phyloP scores from a whole-genome alignment of 2,797 vertebrate genomes.

The Oreochromis grahami region DNA sequence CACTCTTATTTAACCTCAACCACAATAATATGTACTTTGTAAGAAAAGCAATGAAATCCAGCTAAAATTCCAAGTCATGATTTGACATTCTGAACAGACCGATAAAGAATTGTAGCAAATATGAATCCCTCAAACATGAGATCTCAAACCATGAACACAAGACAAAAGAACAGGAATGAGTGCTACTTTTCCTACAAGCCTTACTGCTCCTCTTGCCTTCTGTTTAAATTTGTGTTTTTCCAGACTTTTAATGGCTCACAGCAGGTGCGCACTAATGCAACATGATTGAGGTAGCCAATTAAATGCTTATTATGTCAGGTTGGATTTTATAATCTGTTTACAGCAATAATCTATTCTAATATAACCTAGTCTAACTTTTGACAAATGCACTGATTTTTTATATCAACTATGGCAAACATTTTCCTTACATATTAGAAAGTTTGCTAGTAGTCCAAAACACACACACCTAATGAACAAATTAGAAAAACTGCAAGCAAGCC shows the following conservation, averaged over 20 bases:
- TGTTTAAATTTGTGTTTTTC: neutral
- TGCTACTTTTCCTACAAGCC: neutral
- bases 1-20: neutral
- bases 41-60: neutral
- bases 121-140: neutral
- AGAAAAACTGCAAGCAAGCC: neutral
- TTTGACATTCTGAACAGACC: neutral
- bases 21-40: neutral
- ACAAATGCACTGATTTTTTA: neutral
- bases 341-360: neutral
- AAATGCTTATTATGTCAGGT: neutral
- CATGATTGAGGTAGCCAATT: neutral
- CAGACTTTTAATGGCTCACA: neutral
- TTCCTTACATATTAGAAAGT: neutral
- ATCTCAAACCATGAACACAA: neutral
- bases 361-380: neutral
- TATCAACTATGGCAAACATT: neutral
- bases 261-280: neutral
- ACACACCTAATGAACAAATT: neutral
- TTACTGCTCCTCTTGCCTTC: neutral
- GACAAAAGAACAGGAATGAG: neutral
- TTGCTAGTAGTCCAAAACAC: neutral
- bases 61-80: neutral
- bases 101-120: neutral
- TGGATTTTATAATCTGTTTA: neutral